These are phyloP conservation scores for Agrypnia vestita DNA, from an alignment of 1,140 invertebrate genomes.

Conservation along the genomic window DNA sequence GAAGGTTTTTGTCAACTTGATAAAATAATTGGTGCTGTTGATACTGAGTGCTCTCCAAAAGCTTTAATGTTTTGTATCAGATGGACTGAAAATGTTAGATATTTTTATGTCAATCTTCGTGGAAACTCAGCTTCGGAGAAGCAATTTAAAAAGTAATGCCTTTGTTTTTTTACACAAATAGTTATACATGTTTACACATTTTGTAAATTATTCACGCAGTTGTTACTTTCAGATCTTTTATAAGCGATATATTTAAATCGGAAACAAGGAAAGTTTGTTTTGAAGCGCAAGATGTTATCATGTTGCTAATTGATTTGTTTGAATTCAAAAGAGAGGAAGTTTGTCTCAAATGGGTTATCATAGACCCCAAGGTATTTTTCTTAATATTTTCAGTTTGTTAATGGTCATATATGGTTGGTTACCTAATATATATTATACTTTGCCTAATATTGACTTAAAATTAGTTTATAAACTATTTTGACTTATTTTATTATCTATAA, in stretches of 20 bases:
- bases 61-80: conserved; percentile 20
- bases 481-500: too few species aligned
- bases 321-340: conserved; percentile 39
- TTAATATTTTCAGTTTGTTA: too few species aligned
- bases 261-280: conserved; percentile 45
- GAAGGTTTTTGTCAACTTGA: conserved; percentile 44
- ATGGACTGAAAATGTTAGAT: conserved; percentile 20
- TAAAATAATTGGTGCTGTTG: conserved; percentile 9
- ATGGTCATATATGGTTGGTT: too few species aligned
- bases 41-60: conserved; percentile 27
- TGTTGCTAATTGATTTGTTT: conserved; percentile 44
- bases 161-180: not conserved
- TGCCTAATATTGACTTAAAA: too few species aligned
- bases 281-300: conserved; percentile 44
- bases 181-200: not conserved
- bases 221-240: conserved; percentile 34
- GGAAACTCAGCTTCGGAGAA: conserved; percentile 30
- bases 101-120: conserved; percentile 31
- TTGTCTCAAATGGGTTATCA: conserved; percentile 47
- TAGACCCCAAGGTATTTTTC: conserved; percentile 51
- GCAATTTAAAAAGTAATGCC: conserved; percentile 17
- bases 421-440: too few species aligned
- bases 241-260: conserved; percentile 28
- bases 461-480: too few species aligned
- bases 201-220: not conserved